Base-by-base conservation (phyloP, 2,113 vertebrate species). In the Leucopternis melanops region DNA sequence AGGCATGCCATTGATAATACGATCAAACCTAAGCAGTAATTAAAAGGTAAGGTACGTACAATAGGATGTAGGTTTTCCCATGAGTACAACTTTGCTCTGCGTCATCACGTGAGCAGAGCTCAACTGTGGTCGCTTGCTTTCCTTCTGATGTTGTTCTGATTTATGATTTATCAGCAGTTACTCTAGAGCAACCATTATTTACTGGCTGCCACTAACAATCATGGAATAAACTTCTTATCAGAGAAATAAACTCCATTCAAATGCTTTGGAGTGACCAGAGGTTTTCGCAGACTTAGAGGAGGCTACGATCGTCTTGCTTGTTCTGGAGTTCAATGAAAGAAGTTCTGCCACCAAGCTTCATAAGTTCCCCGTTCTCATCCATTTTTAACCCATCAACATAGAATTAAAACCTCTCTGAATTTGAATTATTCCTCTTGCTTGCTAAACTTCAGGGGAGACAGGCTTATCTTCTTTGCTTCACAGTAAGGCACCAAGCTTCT, bases 101-200 rank as follows among this genome's bases (percentile, higher is more conserved):
- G 0, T 71, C 4, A 1, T 9, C 7, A 5, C 0, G 0, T 6
- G 23, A 86, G 38, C 72, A 69, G 44, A 72, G 31, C 27, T 89
- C 36, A 38, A 25, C 45, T 13, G 1, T 26, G 38, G 32, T 16
- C 31, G 7, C 8, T 66, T 59, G 19, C 3, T 77, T 62, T 62
- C 81, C n/a, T 71, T 55, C 42, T 61, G 25, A 10, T 16, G 38
- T 31, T 65, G 2, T 2, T 63, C 61, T 70, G 29, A 26, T 75
- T 91, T 67, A 57, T 32, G 29, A 21, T 75, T 90, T 67, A 57
- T n/a, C 58, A 85, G 54, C 61, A 49, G 20, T 44, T 84, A 31
- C 14, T 81, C 44, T 22, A 47, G 40, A 79, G 38, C n/a, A 85
- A n/a, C 2, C 27, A 2, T 45, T 61, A 10, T 23, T 45, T 67